Base-by-base conservation (phyloP, 53 echinoderm and acorn worm genomes). In the Crossaster papposus region DNA sequence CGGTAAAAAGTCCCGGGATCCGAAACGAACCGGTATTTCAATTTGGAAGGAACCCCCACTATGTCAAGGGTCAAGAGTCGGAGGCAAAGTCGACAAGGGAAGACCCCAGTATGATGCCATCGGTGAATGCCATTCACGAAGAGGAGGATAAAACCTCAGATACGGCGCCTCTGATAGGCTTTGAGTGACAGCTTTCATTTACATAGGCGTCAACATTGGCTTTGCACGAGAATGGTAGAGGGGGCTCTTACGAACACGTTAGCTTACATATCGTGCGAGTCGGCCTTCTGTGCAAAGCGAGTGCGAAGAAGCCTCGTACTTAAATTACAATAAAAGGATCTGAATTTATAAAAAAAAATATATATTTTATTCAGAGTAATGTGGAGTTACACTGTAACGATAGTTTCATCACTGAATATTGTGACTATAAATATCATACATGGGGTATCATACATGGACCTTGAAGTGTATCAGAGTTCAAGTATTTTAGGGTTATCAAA, bases 141-240 rank as follows among this genome's bases (percentile, higher is more conserved):
- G 51, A 50, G 35, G 75, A 86, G 22, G 63, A 86, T 14, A 77
- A 24, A 36, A 87, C 64, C 9, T 75, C 76, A 7, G 87, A 87
- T 1, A 87, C 87, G 1, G 23, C 87, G 14, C 87, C 87, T 10
- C 87, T 87, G 28, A 87, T 87, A 32, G 77, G 77, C 38, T 58
- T 87, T 2, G 87, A 87, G 35, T 76, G 73, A 84, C 23, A 28
- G n/a, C 14, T 63, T 33, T 32, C 10, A 14, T 73, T 10, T 68
- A 14, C 22, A 14, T 58, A 8, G 22, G 58, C 12, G 22, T 2
- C 17, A 3, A 2, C 17, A 58, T 18, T 58, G 58, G 58, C 15
- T 58, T 14, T 1, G 22, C 17, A 11, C 58, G 17, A 17, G 58
- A 58, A 20, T 1, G 15, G 58, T 58, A 58, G 58, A 58, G 58